Evolutionary conservation across 2,888 invertebrate species (phyloP), one percentile per base, ranked within the genome.

Genomic region (Calameuta filiformis): DNA sequence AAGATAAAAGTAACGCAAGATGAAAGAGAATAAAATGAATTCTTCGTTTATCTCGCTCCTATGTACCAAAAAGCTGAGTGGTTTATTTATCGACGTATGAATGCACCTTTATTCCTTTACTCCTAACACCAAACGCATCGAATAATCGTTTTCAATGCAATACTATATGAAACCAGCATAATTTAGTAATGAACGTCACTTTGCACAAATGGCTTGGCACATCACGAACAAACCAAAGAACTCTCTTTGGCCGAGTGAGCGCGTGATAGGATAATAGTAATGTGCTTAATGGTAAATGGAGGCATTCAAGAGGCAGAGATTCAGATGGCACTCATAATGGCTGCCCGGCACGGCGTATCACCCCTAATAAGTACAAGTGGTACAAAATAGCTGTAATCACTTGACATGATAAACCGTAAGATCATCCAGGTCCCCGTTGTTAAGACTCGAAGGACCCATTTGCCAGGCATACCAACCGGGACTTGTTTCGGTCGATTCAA

Each of bases 251-350:
- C 84, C 83, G 85, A 83, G 84, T 83, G 83, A 83, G 85, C 76
- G 87, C 87, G 85, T 91, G 90, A 91, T 91, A 91, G 91, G 91
- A 91, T 91, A 91, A 91, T 91, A 88, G 91, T 91, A 91, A 91
- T 91, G 90, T 91, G 90, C 91, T 90, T 91, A 90, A 91, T 91
- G 90, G 90, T 91, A 89, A 91, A 90, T 90, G 91, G 90, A 88
- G 90, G 88, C 88, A 91, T 91, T 91, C 89, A 91, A 90, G 89
- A 90, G 90, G 82, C 88, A 87, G 90, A 89, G 90, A 89, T 90
- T 90, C 90, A 89, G 90, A 90, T 90, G 89, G 88, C 89, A 90
- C 90, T 90, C 89, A 91, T 91, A 91, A 91, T 90, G 88, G 90
- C 85, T 85, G 89, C 84, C 86, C 87, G 89, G 83, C 84, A 56